phyloP scores from a whole-genome alignment of 37 sponge, comb jelly and placozoan genomes.

The Aplysina aerophoba region DNA sequence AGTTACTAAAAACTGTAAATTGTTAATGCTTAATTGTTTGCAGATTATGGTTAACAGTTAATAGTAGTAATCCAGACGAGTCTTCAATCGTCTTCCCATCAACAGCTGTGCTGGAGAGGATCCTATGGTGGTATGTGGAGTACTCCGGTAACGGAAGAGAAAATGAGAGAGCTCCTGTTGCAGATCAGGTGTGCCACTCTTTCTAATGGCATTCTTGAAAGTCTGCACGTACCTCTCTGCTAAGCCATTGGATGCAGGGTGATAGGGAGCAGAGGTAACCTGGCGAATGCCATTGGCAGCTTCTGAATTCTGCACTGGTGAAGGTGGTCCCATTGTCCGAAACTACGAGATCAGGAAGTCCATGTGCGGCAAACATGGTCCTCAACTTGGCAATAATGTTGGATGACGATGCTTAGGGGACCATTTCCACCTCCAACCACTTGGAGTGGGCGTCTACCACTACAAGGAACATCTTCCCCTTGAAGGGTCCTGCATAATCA shows the following conservation, averaged over 20 bases:
- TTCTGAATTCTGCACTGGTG: conserved; percentile 26
- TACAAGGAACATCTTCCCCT: conserved; percentile 26
- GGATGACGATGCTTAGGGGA: conserved; percentile 31
- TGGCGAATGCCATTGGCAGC: conserved; percentile 25
- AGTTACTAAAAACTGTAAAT: too few relatives aligned
- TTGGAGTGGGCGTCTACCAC: conserved; percentile 35
- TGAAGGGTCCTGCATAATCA: conserved; percentile 19
- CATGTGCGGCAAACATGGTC: conserved; percentile 34
- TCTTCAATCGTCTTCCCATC: conserved; percentile 35
- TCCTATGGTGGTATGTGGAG: conserved; percentile 40
- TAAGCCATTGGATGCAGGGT: conserved; percentile 39
- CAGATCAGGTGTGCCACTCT: neutral
- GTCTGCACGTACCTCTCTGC: conserved; percentile 46
- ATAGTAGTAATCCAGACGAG: conserved; percentile 32
- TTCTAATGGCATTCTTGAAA: conserved; percentile 16
- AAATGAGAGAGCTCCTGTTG: conserved; percentile 25
- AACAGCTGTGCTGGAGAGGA: conserved; percentile 17
- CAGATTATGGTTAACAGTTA: too few relatives aligned
- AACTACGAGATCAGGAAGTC: conserved; percentile 23
- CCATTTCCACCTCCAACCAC: conserved; percentile 33
- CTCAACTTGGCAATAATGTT: conserved; percentile 17
- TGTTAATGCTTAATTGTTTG: too few relatives aligned
- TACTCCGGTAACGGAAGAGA: conserved; percentile 31
- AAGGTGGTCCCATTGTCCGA: conserved; percentile 31
- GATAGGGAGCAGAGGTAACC: conserved; percentile 31